Evolutionary conservation across 2,797 vertebrate species (phyloP), one percentile per base, ranked within the genome.

Genomic region (Cossypha niveicapilla): DNA sequence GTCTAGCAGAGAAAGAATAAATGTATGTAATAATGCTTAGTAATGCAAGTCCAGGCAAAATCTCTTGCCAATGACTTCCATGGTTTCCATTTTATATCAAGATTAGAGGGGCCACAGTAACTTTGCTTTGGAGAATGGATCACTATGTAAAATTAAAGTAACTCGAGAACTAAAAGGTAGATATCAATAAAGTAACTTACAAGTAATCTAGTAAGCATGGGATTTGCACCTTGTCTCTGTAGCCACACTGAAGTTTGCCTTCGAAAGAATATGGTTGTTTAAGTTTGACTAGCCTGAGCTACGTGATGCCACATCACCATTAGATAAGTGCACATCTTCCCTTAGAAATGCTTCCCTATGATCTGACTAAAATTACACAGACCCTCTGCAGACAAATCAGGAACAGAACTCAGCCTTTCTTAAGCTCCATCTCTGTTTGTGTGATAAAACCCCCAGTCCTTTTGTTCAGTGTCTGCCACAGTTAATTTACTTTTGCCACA

Each of bases 401-500:
- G 22, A 94, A 30, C 10, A 83, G 10, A 91, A 51, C 13, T 73
- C 37, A 72, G n/a, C 21, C 18, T 74, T 93, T 50, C 17, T 32
- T 66, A 56, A 78, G 19, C 2, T 60, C 42, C 7, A 2, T 32
- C 22, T 58, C 13, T 47, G 13, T 11, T 80, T 73, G 86, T 74
- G 13, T 7, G 4, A 65, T 12, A 19, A 71, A 63, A 54, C 3
- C 0, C 2, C 2, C 13, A 42, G 30, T 24, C 19, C 14, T 4
- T 82, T 80, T 88, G 65, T 54, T 62, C 67, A 51, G 7, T 30
- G 21, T 23, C 42, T 41, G 15, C 63, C 5, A 14, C 13, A 39
- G 6, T 56, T 70, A 24, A 72, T 34, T 81, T 63, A 39, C 4
- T 62, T 90, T 60, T 65, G 11, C 10, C 28, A 60, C 5, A 23